Base-by-base conservation (phyloP, 2,113 vertebrate species). In the Eclectus roratus region DNA sequence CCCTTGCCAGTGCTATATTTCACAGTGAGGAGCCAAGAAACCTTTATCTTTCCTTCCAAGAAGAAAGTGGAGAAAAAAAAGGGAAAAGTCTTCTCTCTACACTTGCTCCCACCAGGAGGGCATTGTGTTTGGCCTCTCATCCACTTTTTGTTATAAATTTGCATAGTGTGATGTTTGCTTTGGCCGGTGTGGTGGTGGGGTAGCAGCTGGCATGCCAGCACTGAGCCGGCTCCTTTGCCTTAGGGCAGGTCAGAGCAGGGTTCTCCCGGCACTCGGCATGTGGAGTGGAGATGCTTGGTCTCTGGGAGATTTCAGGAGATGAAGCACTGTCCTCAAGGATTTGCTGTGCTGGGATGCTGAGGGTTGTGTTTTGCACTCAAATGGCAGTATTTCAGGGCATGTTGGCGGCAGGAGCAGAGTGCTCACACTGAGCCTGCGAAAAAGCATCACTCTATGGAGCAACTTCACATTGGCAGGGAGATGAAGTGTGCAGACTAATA, bases 331-430 rank as follows among this genome's bases (percentile, higher is more conserved):
- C 58, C 44, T 56, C 0, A 2, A 60, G 41, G 28, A 24, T 72
- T 60, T 44, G 37, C 1, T 0, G 13, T 4, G 7, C 28, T 33
- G 70, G 33, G 71, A 46, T 28, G 29, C 4, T 0, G 3, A 65
- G 72, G 44, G 17, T 35, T 49, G 37, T 0, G 0, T 72, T 91
- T 90, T n/a, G 16, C 23, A 0, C 37, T 21, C 33, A 2, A 15
- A 46, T 1, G 15, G 8, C 0, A 0, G 0, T 6, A 18, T 72
- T 74, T 92, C 0, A 1, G 73, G 43, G 29, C 1, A 0, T 4
- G 2, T 6, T 21, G 66, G 88, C 71, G 41, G 72, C 33, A 14
- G 76, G 27, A 66, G 28, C 19, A 50, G 80, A 43, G 77, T 18
- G 61, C 91, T 94, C 47, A 17, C 13, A 44, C 92, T 39, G 88